These are phyloP conservation scores for Heterotilapia buettikoferi DNA, from an alignment of 2,113 vertebrate species.

Conservation along the genomic window DNA sequence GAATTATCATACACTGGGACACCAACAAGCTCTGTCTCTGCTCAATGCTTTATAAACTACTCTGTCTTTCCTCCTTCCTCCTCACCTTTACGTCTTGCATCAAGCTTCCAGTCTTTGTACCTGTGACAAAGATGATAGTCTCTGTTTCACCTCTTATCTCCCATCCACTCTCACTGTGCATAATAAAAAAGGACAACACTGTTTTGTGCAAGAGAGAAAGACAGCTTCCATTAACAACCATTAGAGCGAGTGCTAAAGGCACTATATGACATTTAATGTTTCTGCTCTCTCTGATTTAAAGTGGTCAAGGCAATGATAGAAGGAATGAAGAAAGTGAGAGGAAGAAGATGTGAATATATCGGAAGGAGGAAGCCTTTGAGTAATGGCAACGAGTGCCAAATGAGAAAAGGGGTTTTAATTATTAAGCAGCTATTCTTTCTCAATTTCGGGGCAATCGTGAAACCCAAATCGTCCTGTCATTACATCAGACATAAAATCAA, in stretches of 20 bases:
- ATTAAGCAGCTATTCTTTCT: constrained; percentile 31
- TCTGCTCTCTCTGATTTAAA: not conserved
- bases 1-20: not conserved
- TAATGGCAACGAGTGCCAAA: not conserved
- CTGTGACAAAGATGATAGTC: not conserved
- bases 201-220: not conserved
- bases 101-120: not conserved
- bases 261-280: not conserved
- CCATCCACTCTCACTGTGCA: not conserved
- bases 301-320: not conserved
- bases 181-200: not conserved
- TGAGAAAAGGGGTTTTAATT: not conserved
- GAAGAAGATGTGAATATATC: not conserved
- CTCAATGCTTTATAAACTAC: no score
- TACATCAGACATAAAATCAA: not conserved
- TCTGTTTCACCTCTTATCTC: not conserved
- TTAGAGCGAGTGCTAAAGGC: not conserved
- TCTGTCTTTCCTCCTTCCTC: not conserved
- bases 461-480: not conserved
- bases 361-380: not conserved
- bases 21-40: not conserved
- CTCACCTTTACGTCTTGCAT: not conserved
- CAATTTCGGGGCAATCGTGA: not conserved
- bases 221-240: constrained; percentile 7
- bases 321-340: not conserved